Percentiles rank a stretch among this genome's conserved stretches.
phyloP scores from a whole-genome alignment of 2,888 invertebrate species.

The Calliopum simillimum region DNA sequence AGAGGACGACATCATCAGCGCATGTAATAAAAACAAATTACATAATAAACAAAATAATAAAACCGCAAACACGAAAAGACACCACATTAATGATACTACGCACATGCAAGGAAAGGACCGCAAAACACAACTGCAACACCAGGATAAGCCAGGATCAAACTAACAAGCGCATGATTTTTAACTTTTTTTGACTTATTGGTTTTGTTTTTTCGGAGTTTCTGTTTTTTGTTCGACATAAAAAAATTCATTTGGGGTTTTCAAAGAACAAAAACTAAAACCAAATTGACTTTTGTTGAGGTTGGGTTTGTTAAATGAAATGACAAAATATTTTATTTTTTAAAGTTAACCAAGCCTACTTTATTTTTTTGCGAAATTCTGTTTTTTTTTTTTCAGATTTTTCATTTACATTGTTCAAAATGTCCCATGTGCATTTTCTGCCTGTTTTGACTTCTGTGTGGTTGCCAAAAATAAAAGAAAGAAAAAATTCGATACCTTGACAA shows the following conservation, averaged over 20 bases:
- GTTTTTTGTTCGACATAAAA: too few species aligned
- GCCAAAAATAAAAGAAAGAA: neutral
- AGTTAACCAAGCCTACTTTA: neutral
- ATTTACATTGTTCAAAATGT: constrained; percentile 38
- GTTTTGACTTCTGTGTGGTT: constrained; percentile 21
- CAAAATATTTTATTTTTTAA: too few species aligned
- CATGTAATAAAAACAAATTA: constrained; percentile 32
- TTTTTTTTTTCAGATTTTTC: constrained; percentile 30
- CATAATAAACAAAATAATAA: constrained; percentile 31
- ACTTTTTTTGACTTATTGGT: neutral
- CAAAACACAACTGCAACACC: neutral
- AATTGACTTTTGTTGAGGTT: too few species aligned
- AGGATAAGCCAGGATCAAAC: neutral
- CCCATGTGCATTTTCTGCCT: neutral
- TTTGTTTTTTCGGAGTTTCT: too few species aligned
- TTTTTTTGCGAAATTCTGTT: constrained; percentile 19
- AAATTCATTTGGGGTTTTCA: too few species aligned
- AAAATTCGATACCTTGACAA: neutral
- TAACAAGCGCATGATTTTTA: neutral
- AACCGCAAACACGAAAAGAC: constrained; percentile 9
- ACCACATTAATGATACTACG: neutral
- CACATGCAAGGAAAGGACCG: neutral
- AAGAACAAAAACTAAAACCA: too few species aligned
- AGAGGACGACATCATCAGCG: constrained; percentile 30
- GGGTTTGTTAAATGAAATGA: too few species aligned